Percentiles rank a stretch among this genome's conserved stretches.
Conservation (phyloP, 2,113 vertebrate species). For the Abramis brama region DNA sequence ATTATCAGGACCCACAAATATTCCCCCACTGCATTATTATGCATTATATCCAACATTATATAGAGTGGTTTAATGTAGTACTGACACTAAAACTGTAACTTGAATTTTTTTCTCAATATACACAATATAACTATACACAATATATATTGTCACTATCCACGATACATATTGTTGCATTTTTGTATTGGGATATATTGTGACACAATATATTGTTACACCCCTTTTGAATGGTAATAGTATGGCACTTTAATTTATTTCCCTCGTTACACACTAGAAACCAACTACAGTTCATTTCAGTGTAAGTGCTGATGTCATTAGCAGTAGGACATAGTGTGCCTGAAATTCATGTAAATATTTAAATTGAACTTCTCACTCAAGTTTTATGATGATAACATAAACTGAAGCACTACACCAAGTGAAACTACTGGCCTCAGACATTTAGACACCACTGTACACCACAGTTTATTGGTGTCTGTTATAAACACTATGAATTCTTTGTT, state of each 20-base stretch:
- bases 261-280: not conserved
- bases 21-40: too few relatives aligned
- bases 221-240: not conserved
- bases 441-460: not conserved
- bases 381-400: not conserved
- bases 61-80: too few relatives aligned
- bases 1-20: too few relatives aligned
- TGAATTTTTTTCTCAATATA: too few relatives aligned
- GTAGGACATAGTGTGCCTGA: not conserved
- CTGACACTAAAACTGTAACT: too few relatives aligned
- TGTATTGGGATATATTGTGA: too few relatives aligned
- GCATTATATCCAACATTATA: too few relatives aligned
- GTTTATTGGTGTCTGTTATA: slow-evolving; percentile 22
- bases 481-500: not conserved
- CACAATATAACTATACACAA: too few relatives aligned
- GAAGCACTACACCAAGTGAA: not conserved
- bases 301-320: not conserved
- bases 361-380: not conserved
- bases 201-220: too few relatives aligned
- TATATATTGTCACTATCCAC: too few relatives aligned
- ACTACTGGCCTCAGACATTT: not conserved
- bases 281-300: not conserved
- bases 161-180: too few relatives aligned
- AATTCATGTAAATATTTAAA: not conserved
- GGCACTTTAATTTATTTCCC: not conserved